A percentile compares a stretch with the other conserved stretches of the same genome.
These are phyloP conservation scores for Myotis davidii DNA, from an alignment of 2,113 vertebrate genomes.

Conservation along the genomic window DNA sequence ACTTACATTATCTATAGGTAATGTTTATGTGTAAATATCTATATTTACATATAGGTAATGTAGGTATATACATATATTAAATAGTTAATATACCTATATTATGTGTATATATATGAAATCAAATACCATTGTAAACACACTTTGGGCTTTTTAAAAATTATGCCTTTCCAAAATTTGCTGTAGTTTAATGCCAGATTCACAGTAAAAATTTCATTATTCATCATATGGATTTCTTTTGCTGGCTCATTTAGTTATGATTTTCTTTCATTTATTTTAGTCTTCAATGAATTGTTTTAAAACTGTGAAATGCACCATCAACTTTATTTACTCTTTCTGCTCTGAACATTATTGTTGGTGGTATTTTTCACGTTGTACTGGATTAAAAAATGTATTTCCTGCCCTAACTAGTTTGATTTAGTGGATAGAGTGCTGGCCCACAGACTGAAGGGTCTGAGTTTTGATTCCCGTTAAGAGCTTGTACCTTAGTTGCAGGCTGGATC, in stretches of 20 bases:
- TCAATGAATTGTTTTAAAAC: neutral
- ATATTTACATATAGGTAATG: neutral
- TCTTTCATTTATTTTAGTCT: conserved; percentile 72
- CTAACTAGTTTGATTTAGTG: too few relatives aligned
- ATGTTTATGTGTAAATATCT: neutral
- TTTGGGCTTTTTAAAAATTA: conserved; percentile 61
- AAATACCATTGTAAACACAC: conserved; percentile 59
- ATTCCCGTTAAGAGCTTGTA: too few relatives aligned
- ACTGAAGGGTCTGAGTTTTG: too few relatives aligned
- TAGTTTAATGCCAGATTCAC: conserved; percentile 44
- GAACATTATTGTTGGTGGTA: neutral
- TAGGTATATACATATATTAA: neutral
- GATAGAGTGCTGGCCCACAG: too few relatives aligned
- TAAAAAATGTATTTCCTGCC: neutral
- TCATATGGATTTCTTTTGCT: conserved; percentile 12
- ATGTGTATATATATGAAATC: neutral
- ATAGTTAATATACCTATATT: neutral
- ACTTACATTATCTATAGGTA: neutral
- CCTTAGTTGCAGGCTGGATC: too few relatives aligned
- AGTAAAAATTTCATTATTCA: conserved; percentile 19
- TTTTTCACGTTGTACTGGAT: neutral
- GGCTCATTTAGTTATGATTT: conserved; percentile 62
- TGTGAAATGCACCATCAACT: conserved; percentile 41
- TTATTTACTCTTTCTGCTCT: neutral
- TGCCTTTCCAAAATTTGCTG: conserved; percentile 55